phyloP scores from a whole-genome alignment of 2,797 vertebrate species.

The Australoheros facetus region DNA sequence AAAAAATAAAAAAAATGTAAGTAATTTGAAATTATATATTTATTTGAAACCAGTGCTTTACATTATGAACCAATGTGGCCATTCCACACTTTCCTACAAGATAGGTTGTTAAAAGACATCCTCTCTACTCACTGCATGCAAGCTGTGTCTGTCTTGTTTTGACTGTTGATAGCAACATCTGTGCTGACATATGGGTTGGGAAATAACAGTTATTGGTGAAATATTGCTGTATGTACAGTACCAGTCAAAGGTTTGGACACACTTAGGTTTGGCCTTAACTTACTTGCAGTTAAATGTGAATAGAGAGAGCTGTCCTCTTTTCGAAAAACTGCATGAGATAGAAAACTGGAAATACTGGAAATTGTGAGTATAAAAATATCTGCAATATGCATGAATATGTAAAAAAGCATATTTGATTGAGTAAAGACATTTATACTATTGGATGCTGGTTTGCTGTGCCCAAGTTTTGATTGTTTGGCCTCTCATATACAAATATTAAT shows the following conservation, averaged over 20 bases:
- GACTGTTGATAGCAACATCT: slow-evolving; percentile 27
- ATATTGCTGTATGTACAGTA: not conserved
- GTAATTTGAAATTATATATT: not conserved
- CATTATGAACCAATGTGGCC: not conserved
- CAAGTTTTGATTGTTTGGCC: not conserved
- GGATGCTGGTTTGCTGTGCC: not conserved
- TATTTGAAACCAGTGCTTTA: not conserved
- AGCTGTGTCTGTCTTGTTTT: not conserved
- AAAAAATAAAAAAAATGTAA: not conserved
- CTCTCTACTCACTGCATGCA: not conserved
- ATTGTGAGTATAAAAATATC: not conserved
- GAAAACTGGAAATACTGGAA: not conserved
- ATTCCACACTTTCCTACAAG: slow-evolving; percentile 22
- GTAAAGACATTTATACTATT: not conserved
- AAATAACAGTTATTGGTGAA: slow-evolving; percentile 31
- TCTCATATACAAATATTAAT: not conserved
- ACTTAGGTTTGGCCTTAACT: no score
- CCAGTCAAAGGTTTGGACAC: no score
- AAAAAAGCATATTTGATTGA: no score
- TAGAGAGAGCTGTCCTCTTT: not conserved
- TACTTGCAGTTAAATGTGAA: not conserved
- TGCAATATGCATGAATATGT: no score
- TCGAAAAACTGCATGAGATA: not conserved
- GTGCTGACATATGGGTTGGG: slow-evolving; percentile 44
- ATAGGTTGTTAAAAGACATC: slow-evolving; percentile 16